These are phyloP conservation scores for Lethenteron reissneri DNA, from an alignment of 2,113 vertebrate genomes.

Conservation along the genomic window DNA sequence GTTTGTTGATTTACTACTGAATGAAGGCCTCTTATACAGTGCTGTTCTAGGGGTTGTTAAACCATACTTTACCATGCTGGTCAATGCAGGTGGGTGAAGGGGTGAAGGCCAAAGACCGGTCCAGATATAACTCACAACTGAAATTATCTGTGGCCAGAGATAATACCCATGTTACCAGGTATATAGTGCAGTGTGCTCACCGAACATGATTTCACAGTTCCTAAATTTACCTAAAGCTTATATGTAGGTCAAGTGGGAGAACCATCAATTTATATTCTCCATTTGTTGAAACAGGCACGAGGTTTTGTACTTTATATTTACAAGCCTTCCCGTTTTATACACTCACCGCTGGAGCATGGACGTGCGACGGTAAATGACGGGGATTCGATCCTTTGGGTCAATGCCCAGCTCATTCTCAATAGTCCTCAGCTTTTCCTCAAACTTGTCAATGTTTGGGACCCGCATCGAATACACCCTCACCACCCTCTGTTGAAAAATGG, in stretches of 20 bases:
- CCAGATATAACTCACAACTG: no score
- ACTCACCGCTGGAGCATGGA: no score
- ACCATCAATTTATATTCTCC: neutral
- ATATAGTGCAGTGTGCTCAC: no score
- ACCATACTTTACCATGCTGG: no score
- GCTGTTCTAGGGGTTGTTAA: no score
- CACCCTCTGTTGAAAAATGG: conserved; percentile 27
- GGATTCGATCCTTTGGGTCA: conserved; percentile 54
- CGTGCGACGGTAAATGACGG: conserved; percentile 66
- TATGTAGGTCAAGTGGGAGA: neutral
- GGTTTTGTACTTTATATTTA: neutral
- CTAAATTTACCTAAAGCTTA: neutral
- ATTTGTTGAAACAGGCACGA: conserved; percentile 9
- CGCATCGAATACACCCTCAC: conserved; percentile 63
- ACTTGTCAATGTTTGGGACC: conserved; percentile 83
- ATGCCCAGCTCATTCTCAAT: conserved; percentile 73
- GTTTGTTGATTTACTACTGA: no score
- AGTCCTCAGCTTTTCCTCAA: conserved; percentile 79
- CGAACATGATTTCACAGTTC: neutral
- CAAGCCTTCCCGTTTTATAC: no score
- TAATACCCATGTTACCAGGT: no score
- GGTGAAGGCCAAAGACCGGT: no score
- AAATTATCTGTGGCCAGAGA: no score
- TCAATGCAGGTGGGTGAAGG: no score
- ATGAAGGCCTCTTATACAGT: no score